Percentiles rank a stretch among this genome's conserved stretches.
phyloP scores from a whole-genome alignment of 2,797 vertebrate genomes.

The Oreochromis mossambicus region DNA sequence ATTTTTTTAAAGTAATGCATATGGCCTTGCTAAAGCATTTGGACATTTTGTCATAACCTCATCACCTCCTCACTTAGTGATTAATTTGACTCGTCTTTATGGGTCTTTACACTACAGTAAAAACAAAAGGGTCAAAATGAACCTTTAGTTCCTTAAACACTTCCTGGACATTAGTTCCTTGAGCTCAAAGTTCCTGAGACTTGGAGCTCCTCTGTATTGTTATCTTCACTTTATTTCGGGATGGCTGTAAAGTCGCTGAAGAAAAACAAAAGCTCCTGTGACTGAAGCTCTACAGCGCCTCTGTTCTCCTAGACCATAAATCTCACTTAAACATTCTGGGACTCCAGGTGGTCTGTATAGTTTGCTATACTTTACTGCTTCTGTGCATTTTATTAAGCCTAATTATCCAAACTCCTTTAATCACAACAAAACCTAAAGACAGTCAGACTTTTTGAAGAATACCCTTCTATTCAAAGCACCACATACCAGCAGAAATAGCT shows the following conservation, averaged over 20 bases:
- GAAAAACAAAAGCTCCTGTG: background rate
- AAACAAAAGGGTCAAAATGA: background rate
- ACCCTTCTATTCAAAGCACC: background rate
- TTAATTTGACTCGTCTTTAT: background rate
- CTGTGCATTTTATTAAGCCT: background rate
- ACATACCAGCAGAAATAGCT: background rate
- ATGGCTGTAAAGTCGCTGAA: background rate
- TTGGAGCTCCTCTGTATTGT: background rate
- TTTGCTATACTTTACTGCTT: background rate
- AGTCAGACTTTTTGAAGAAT: background rate
- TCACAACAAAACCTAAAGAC: background rate
- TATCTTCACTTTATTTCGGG: background rate
- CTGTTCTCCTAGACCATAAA: background rate
- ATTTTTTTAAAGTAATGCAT: background rate
- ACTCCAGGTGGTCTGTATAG: background rate
- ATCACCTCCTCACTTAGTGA: background rate
- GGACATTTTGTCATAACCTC: background rate
- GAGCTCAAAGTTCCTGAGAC: background rate
- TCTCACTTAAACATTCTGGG: background rate
- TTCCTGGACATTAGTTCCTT: background rate
- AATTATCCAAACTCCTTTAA: background rate
- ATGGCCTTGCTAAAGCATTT: background rate
- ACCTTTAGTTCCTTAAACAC: background rate
- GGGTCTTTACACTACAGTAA: background rate
- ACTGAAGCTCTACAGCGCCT: background rate